Conservation (phyloP, 2,113 vertebrate genomes). For the Caranx melampygus region DNA sequence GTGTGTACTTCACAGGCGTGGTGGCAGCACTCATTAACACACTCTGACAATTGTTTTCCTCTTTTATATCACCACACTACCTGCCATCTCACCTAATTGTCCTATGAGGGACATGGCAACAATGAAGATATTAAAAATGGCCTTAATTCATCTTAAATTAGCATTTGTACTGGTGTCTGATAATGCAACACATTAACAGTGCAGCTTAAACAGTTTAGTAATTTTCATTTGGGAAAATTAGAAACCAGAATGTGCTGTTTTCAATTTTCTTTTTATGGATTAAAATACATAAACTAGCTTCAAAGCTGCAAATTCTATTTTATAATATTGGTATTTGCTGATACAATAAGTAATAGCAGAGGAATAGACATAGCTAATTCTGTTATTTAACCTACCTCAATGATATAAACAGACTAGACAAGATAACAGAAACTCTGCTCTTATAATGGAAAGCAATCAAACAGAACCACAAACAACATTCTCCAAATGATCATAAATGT, state of each 20-base stretch:
- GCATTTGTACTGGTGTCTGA: slow-evolving; percentile 3
- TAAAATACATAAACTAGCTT: neutral
- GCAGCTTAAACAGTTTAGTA: too few species aligned
- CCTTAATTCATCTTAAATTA: slow-evolving; percentile 30
- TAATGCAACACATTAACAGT: slow-evolving; percentile 1
- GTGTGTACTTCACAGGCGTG: slow-evolving; percentile 65
- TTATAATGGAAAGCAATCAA: too few species aligned
- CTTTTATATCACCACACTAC: slow-evolving; percentile 27
- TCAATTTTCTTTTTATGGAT: neutral
- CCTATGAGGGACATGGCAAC: slow-evolving; percentile 38
- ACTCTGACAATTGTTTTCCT: slow-evolving; percentile 45
- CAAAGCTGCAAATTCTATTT: too few species aligned
- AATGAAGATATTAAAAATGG: slow-evolving; percentile 2
- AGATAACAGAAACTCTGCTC: neutral
- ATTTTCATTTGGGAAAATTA: neutral
- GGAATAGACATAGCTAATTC: neutral
- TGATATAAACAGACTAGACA: neutral
- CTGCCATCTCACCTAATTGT: slow-evolving; percentile 32
- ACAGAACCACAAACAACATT: too few species aligned
- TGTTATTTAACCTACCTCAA: too few species aligned
- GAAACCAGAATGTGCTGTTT: neutral
- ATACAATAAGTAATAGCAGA: neutral
- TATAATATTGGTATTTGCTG: too few species aligned
- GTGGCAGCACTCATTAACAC: slow-evolving; percentile 68
- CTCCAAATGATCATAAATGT: neutral